Evolutionary conservation across 2,113 vertebrate genomes (phyloP).

Genomic region (Neogobius melanostomus): DNA sequence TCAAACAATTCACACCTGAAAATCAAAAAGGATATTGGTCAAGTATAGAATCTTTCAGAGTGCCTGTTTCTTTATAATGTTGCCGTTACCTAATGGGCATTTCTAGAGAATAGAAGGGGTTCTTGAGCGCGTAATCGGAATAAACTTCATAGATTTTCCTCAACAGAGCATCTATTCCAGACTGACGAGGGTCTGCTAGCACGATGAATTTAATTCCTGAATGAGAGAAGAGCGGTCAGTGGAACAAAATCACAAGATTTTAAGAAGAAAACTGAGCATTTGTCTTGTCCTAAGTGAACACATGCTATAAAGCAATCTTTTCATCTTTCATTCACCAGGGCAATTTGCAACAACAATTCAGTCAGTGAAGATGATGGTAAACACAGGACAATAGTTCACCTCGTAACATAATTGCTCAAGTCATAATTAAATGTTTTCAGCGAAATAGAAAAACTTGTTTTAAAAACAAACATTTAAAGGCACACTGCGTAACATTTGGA

Average conservation of each 20-base stretch:
- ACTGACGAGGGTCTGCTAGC: constrained; percentile 90
- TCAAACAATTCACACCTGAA: constrained; percentile 96
- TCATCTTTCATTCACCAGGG: too few relatives aligned
- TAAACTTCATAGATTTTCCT: constrained; percentile 98
- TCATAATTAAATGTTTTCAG: too few relatives aligned
- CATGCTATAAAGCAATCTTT: too few relatives aligned
- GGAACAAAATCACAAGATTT: background rate
- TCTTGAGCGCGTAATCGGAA: constrained; percentile 96
- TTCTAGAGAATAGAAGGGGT: constrained; percentile 97
- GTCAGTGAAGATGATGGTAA: too few relatives aligned
- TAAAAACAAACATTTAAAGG: too few relatives aligned
- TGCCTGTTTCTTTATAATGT: background rate
- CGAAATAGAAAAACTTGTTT: too few relatives aligned
- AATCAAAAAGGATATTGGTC: constrained; percentile 31
- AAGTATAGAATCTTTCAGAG: background rate
- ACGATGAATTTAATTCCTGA: constrained; percentile 97
- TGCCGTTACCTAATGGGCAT: constrained; percentile 94
- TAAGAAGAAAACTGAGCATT: too few relatives aligned
- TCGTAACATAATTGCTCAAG: too few relatives aligned
- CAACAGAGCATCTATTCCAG: constrained; percentile 89
- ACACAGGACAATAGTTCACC: too few relatives aligned
- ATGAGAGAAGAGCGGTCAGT: background rate
- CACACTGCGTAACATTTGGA: too few relatives aligned
- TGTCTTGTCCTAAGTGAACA: too few relatives aligned
- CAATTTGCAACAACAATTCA: too few relatives aligned